phyloP scores from a whole-genome alignment of 2,888 invertebrate genomes.

The Nomada lathburiana region DNA sequence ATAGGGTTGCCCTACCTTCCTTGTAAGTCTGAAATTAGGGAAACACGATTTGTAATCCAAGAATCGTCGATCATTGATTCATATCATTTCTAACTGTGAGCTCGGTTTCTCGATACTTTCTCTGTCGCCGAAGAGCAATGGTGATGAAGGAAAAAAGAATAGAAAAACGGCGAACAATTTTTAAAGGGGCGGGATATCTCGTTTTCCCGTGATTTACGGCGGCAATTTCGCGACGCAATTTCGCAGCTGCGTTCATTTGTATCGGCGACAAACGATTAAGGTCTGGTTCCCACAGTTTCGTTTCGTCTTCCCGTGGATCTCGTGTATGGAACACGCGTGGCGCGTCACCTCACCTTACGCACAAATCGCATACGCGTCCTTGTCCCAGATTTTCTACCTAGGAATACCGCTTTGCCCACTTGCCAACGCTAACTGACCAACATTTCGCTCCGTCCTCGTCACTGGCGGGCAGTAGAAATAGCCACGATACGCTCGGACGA shows the following conservation, averaged over 20 bases:
- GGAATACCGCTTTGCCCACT: slow-evolving; percentile 70
- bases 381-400: slow-evolving; percentile 78
- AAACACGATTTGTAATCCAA: too few relatives aligned
- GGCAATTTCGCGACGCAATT: slow-evolving; percentile 1
- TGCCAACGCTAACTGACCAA: slow-evolving; percentile 72
- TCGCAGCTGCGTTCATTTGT: slow-evolving; percentile 22
- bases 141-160: not conserved
- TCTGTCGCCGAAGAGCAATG: not conserved
- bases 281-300: slow-evolving; percentile 32
- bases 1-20: too few relatives aligned
- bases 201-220: not conserved
- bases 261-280: slow-evolving; percentile 2
- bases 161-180: not conserved
- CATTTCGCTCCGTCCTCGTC: slow-evolving; percentile 72
- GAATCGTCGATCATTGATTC: too few relatives aligned
- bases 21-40: too few relatives aligned
- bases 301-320: slow-evolving; percentile 48
- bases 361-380: slow-evolving; percentile 76
- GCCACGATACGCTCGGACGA: slow-evolving; percentile 70
- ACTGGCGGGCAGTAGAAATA: slow-evolving; percentile 74
- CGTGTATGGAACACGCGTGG: slow-evolving; percentile 27
- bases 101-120: not conserved
- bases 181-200: not conserved
- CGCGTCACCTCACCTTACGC: slow-evolving; percentile 60
- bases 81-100: too few relatives aligned